Evolutionary conservation across 1,140 invertebrate species (phyloP).

Genomic region (Sinonovacula constricta): DNA sequence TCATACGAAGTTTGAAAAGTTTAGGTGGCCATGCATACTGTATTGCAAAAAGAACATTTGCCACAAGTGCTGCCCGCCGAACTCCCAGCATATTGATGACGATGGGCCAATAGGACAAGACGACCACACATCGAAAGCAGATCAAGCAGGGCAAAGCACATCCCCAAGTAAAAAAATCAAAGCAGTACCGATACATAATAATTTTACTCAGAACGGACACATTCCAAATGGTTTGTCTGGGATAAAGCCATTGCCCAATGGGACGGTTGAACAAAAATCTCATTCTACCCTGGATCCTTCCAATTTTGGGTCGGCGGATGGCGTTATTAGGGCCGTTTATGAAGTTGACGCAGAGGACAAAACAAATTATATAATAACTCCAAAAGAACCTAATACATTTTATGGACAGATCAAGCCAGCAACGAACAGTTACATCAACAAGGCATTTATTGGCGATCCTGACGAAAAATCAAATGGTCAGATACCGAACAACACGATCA

Average conservation of each 20-base stretch:
- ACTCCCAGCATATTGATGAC: not conserved
- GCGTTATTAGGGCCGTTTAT: not conserved
- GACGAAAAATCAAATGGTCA: not conserved
- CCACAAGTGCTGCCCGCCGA: not conserved
- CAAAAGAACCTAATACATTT: no score
- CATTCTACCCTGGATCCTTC: no score
- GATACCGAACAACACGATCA: not conserved
- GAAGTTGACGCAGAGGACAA: no score
- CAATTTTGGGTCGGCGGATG: no score
- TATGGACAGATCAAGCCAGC: no score
- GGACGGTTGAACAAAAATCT: no score
- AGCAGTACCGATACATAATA: not conserved
- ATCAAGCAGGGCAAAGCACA: not conserved
- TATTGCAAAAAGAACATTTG: not conserved
- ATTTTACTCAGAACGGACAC: not conserved
- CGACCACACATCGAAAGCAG: not conserved
- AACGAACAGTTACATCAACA: constrained; percentile 11
- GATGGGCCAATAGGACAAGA: not conserved
- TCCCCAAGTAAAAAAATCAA: not conserved
- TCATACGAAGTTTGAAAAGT: constrained; percentile 57
- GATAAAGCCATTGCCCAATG: no score
- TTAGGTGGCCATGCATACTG: constrained; percentile 45
- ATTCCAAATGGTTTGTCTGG: not conserved
- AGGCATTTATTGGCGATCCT: not conserved
- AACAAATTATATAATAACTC: no score